Conservation (phyloP, 2,113 vertebrate species). For the Castor canadensis region DNA sequence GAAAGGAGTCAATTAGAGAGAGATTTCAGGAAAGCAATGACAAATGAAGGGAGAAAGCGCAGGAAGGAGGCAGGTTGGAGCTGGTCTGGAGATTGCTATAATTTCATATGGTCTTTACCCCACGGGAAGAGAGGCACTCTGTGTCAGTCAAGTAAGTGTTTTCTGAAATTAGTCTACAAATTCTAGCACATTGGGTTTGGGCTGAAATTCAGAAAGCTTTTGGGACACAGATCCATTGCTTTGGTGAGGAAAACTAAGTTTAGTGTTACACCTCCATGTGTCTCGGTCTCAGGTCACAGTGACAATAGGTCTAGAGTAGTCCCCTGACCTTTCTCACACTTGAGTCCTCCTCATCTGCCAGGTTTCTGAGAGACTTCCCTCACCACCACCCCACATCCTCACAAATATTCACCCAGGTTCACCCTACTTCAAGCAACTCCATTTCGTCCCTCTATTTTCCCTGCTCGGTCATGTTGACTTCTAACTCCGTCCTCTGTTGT, state of each 20-base stretch:
- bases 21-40: no score
- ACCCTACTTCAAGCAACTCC: rapidly evolving
- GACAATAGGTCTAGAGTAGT: not conserved
- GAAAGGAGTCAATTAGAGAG: not conserved
- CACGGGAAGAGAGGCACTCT: rapidly evolving
- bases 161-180: not conserved
- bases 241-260: not conserved
- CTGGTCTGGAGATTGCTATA: rapidly evolving
- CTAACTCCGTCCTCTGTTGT: not conserved
- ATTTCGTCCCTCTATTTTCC: not conserved
- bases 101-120: rapidly evolving
- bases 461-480: not conserved
- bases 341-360: not conserved
- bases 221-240: not conserved
- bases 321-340: not conserved
- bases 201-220: not conserved
- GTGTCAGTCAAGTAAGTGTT: not conserved
- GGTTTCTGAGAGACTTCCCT: rapidly evolving
- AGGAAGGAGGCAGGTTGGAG: no score
- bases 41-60: not conserved
- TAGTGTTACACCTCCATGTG: not conserved
- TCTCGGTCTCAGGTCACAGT: not conserved
- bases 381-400: rapidly evolving
- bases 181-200: not conserved
- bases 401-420: rapidly evolving